A percentile compares a stretch with the other conserved stretches of the same genome.
Evolutionary conservation across 1,140 invertebrate genomes (phyloP).

Genomic region (Neotoxoptera formosana): DNA sequence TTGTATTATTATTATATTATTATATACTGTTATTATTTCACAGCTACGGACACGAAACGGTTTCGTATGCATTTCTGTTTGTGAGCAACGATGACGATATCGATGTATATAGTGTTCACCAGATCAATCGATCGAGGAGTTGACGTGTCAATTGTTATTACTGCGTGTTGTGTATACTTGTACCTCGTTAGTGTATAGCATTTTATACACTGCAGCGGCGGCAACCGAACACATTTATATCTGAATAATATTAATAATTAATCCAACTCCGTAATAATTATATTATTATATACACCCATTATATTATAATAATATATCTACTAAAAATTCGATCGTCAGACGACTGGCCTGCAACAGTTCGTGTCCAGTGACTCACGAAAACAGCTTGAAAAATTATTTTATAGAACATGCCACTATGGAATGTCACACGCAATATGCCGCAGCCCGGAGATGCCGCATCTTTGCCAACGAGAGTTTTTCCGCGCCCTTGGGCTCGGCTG

Average conservation of each 20-base stretch:
- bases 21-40: constrained; percentile 5
- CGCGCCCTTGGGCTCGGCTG: not conserved
- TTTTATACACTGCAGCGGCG: not conserved
- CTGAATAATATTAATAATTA: not conserved
- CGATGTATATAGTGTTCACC: not conserved
- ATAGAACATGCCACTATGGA: constrained; percentile 22
- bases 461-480: not conserved
- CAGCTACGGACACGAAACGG: not conserved
- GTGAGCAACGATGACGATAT: not conserved
- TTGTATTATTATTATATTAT: not conserved
- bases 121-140: not conserved
- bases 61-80: not conserved
- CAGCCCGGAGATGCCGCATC: not conserved
- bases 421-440: constrained; percentile 18
- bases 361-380: not conserved
- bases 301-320: not conserved
- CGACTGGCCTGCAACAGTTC: not conserved
- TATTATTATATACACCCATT: not conserved
- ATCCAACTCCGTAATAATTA: too few relatives aligned
- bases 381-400: not conserved
- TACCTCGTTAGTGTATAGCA: not conserved
- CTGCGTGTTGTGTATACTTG: not conserved
- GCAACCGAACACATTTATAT: not conserved
- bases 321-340: not conserved
- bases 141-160: not conserved